Conservation (phyloP, 2,797 vertebrate species). For the Oryzias dopingdopingensis region DNA sequence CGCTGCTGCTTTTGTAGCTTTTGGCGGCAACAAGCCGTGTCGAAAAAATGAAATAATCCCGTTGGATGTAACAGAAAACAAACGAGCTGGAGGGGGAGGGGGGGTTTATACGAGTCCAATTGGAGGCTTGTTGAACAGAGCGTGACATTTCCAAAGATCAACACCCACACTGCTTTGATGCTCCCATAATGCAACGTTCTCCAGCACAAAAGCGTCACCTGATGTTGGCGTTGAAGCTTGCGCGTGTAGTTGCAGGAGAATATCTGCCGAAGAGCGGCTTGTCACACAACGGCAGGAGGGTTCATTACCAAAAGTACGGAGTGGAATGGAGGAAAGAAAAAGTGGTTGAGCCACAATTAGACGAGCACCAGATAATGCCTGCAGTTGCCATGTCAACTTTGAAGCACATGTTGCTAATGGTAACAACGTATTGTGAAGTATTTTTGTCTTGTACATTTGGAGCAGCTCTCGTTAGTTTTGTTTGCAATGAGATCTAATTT, state of each 20-base stretch:
- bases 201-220: conserved; percentile 36
- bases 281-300: conserved; percentile 57
- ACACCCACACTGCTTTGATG: conserved; percentile 61
- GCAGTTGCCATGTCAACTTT: conserved; percentile 33
- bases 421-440: conserved; percentile 1
- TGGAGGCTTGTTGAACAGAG: conserved; percentile 45
- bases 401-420: conserved; percentile 22
- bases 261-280: conserved; percentile 57
- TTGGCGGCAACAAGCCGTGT: conserved; percentile 3
- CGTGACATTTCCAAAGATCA: conserved; percentile 77
- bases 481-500: conserved; percentile 11
- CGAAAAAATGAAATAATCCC: conserved; percentile 26
- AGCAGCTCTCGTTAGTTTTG: conserved; percentile 4
- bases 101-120: conserved; percentile 45
- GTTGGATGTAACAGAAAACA: conserved; percentile 42
- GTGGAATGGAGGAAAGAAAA: conserved; percentile 31
- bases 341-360: conserved; percentile 23
- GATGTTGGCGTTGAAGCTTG: conserved; percentile 19
- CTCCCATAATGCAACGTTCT: conserved; percentile 57
- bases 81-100: conserved; percentile 30
- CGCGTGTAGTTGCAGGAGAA: conserved; percentile 36
- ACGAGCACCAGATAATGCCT: conserved; percentile 24
- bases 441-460: conserved; percentile 2
- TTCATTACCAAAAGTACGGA: conserved; percentile 53
- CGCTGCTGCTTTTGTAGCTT: conserved; percentile 20